These are phyloP conservation scores for Zaprionus davidi DNA, from an alignment of 1,140 invertebrate genomes.

Conservation along the genomic window DNA sequence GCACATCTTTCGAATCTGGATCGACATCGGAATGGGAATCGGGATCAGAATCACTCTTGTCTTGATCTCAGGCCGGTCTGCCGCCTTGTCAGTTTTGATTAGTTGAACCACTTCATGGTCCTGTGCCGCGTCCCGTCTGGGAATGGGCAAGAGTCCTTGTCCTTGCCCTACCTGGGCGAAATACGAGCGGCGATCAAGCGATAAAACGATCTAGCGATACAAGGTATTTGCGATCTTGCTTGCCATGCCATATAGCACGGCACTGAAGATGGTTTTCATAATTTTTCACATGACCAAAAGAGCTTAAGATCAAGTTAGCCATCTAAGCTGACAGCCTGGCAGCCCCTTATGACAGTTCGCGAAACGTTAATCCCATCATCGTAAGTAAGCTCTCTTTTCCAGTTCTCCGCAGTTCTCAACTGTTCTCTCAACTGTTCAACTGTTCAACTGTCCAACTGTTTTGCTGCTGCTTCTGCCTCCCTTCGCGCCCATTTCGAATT, in stretches of 20 bases:
- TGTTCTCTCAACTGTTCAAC: neutral
- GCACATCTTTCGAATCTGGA: constrained; percentile 14
- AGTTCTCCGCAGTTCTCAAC: constrained; percentile 19
- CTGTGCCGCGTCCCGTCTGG: constrained; percentile 64
- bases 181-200: constrained; percentile 50
- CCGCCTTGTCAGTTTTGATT: constrained; percentile 79
- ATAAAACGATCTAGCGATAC: constrained; percentile 65
- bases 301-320: constrained; percentile 82
- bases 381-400: constrained; percentile 53
- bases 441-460: constrained; percentile 4
- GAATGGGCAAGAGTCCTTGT: constrained; percentile 43
- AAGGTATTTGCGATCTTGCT: constrained; percentile 61
- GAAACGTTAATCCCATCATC: constrained; percentile 69
- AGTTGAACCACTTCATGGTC: constrained; percentile 74
- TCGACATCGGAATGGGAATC: neutral
- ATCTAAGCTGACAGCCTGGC: constrained; percentile 78
- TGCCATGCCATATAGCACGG: constrained; percentile 63
- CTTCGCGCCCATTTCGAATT: constrained; percentile 63
- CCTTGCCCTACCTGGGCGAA: constrained; percentile 57
- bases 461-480: neutral
- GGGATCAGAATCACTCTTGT: constrained; percentile 35
- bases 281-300: constrained; percentile 83
- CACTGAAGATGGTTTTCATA: constrained; percentile 65
- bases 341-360: constrained; percentile 68
- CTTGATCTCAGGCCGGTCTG: constrained; percentile 72